Percentiles rank a stretch among this genome's conserved stretches.
Conservation (phyloP, 2,797 vertebrate genomes). For the Sebastes vulpes region DNA sequence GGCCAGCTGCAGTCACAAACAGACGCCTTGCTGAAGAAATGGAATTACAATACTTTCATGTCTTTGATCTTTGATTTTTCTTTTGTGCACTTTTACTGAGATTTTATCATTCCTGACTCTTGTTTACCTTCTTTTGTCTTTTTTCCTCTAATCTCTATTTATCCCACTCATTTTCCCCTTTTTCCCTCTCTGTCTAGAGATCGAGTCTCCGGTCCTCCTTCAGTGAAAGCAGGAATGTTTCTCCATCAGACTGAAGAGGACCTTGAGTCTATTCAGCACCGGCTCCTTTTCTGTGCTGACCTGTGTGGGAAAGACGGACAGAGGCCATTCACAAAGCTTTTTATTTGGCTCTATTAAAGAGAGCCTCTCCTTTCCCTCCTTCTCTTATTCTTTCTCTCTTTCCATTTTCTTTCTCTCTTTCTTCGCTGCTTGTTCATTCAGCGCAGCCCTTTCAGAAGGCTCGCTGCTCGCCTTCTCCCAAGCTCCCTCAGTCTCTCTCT, state of each 20-base stretch:
- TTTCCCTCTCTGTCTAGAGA: neutral
- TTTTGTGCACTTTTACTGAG: neutral
- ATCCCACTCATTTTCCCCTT: neutral
- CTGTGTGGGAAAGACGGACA: slow-evolving; percentile 64
- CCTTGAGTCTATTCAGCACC: slow-evolving; percentile 38
- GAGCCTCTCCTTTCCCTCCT: slow-evolving; percentile 33
- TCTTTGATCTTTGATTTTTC: neutral
- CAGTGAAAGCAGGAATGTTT: slow-evolving; percentile 39
- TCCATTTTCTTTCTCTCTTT: slow-evolving; percentile 38
- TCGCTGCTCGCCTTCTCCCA: slow-evolving; percentile 4
- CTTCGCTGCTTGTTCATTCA: slow-evolving; percentile 29
- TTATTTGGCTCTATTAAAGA: slow-evolving; percentile 50
- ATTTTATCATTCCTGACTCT: neutral
- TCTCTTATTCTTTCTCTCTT: slow-evolving; percentile 25
- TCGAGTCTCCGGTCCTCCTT: slow-evolving; percentile 3
- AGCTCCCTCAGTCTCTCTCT: slow-evolving; percentile 7
- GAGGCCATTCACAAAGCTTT: slow-evolving; percentile 56
- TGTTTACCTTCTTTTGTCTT: neutral
- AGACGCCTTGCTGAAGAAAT: neutral
- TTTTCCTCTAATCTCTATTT: slow-evolving; percentile 2
- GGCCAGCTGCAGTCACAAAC: slow-evolving; percentile 14
- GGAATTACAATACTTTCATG: slow-evolving; percentile 15
- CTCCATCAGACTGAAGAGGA: slow-evolving; percentile 42
- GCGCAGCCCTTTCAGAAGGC: slow-evolving; percentile 20
- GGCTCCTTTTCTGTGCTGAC: slow-evolving; percentile 39